A percentile compares a stretch with the other conserved stretches of the same genome.
Conservation (phyloP, 2,888 invertebrate genomes). For the Cephus nigrinus region DNA sequence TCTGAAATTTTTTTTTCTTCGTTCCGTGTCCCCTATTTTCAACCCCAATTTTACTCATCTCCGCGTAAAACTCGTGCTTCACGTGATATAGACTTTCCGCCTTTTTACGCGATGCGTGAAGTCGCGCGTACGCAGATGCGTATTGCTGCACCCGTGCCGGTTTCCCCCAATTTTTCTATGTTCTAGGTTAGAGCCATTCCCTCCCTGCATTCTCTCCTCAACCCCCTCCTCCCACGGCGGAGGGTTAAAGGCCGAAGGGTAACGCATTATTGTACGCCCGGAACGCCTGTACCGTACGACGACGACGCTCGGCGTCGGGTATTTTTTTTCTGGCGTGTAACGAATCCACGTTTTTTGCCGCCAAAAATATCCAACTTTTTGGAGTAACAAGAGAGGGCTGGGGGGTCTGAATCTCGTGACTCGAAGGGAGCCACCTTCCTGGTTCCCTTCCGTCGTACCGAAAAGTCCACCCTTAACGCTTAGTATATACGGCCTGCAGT, state of each 20-base stretch:
- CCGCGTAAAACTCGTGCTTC: too few species aligned
- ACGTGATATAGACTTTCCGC: too few species aligned
- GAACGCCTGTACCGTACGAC: background rate
- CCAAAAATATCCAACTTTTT: conserved; percentile 57
- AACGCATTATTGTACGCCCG: conserved; percentile 1
- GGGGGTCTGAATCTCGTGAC: background rate
- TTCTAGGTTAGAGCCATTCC: background rate
- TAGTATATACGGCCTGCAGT: too few species aligned
- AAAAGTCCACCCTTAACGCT: conserved; percentile 15
- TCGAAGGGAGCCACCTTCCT: background rate
- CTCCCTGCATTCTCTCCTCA: background rate
- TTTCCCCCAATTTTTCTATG: conserved; percentile 9
- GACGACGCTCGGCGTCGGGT: conserved; percentile 6
- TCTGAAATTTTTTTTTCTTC: conserved; percentile 9
- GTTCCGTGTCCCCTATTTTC: too few species aligned
- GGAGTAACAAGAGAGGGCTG: conserved; percentile 28
- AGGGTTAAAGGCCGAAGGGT: background rate
- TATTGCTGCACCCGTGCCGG: background rate
- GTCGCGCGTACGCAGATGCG: conserved; percentile 17
- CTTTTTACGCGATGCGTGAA: too few species aligned
- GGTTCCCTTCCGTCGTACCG: background rate
- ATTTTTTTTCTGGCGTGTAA: conserved; percentile 47
- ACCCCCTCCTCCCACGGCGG: background rate
- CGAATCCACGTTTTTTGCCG: conserved; percentile 59
- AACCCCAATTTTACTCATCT: too few species aligned